phyloP scores from a whole-genome alignment of 2,113 vertebrate species.

The Chitala chitala region DNA sequence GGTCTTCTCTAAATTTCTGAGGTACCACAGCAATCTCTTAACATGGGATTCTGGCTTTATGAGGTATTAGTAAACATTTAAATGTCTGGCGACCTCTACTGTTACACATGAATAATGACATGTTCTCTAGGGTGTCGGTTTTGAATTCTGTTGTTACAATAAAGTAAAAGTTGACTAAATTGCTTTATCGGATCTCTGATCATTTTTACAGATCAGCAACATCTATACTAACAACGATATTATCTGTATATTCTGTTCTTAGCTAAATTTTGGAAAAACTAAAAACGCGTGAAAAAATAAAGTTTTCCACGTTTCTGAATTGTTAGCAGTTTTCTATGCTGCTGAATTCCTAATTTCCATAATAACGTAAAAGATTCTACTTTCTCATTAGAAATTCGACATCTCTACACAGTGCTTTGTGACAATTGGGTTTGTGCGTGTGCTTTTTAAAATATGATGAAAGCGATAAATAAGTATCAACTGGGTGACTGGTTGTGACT shows the following conservation, averaged over 20 bases:
- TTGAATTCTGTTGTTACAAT: neutral
- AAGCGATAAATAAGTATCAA: too few relatives aligned
- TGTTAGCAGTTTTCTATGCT: neutral
- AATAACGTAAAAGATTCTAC: neutral
- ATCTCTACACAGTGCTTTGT: neutral
- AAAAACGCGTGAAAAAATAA: too few relatives aligned
- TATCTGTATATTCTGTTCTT: neutral
- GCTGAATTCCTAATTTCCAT: neutral
- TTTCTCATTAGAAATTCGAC: neutral
- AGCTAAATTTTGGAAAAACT: neutral
- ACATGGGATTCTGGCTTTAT: neutral
- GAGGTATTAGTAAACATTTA: neutral
- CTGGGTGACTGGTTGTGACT: too few relatives aligned
- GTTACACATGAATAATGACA: neutral
- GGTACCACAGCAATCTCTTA: too few relatives aligned
- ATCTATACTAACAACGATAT: neutral
- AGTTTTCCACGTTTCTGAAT: too few relatives aligned
- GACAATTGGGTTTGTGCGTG: neutral
- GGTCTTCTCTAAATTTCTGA: too few relatives aligned
- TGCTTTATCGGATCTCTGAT: constrained; percentile 2
- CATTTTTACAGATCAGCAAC: neutral
- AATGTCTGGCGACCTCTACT: constrained; percentile 2
- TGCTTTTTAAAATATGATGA: neutral
- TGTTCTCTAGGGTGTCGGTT: neutral
- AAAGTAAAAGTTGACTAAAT: constrained; percentile 19